phyloP scores from a whole-genome alignment of 2,888 invertebrate genomes.

The Lasioglossum oenotherae region DNA sequence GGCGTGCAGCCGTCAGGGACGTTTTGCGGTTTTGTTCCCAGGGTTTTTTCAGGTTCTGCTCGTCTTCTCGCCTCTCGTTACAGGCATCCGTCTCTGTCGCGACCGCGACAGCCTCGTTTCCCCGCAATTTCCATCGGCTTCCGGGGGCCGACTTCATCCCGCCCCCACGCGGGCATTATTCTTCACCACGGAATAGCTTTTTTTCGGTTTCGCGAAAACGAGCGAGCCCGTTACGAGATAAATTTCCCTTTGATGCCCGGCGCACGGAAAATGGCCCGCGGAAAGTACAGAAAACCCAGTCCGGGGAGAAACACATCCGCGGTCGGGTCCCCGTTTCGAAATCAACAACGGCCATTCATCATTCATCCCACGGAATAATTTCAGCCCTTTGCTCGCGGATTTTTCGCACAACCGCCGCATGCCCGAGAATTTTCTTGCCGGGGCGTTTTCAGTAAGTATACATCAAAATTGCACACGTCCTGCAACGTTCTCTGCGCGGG shows the following conservation, averaged over 20 bases:
- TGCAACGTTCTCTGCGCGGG: not conserved
- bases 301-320: not conserved
- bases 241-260: constrained; percentile 5
- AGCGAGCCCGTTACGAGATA: constrained; percentile 4
- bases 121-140: constrained; percentile 37
- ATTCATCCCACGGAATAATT: not conserved
- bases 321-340: not conserved
- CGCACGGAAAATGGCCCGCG: not conserved
- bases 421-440: not conserved
- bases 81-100: constrained; percentile 32
- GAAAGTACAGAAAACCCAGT: not conserved
- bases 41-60: constrained; percentile 7
- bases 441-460: not conserved
- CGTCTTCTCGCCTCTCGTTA: constrained; percentile 26
- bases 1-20: not conserved
- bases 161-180: constrained; percentile 23
- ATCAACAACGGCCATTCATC: not conserved
- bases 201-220: constrained; percentile 13
- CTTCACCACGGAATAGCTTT: constrained; percentile 17
- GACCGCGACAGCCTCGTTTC: constrained; percentile 26
- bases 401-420: not conserved
- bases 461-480: not conserved
- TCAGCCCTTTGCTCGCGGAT: not conserved
- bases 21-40: not conserved
- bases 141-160: constrained; percentile 27